A percentile compares a stretch with the other conserved stretches of the same genome.
Conservation (phyloP, 2,797 vertebrate genomes). For the Leontocebus nigricollis region DNA sequence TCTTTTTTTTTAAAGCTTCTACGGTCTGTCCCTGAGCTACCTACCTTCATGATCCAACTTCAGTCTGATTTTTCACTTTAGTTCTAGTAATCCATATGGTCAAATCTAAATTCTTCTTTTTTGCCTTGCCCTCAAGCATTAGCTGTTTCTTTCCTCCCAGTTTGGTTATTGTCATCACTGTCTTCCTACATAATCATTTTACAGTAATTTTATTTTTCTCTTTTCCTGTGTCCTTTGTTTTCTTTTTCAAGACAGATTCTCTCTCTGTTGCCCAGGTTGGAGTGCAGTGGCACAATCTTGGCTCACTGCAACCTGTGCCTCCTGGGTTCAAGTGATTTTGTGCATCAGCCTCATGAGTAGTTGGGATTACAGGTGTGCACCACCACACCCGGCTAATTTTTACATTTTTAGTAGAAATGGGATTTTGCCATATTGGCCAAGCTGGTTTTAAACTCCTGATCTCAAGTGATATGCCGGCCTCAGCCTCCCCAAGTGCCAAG, state of each 20-base stretch:
- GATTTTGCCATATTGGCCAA: not conserved
- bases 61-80: not conserved
- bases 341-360: not conserved
- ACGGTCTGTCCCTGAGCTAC: not conserved
- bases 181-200: not conserved
- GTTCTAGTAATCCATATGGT: not conserved
- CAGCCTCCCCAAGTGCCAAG: not conserved
- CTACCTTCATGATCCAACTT: not conserved
- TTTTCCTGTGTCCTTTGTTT: not conserved
- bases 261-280: not conserved
- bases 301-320: not conserved
- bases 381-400: not conserved
- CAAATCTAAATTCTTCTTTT: not conserved
- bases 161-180: not conserved
- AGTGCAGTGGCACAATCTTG: not conserved
- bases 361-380: not conserved
- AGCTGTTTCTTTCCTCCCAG: not conserved
- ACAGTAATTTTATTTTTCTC: not conserved
- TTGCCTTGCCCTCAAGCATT: not conserved
- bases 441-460: not conserved
- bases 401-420: not conserved
- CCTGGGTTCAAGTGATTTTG: not conserved
- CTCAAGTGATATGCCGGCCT: not conserved
- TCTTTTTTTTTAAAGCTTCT: not conserved
- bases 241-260: not conserved